Conservation (phyloP, 2,113 vertebrate genomes). For the Athene noctua region DNA sequence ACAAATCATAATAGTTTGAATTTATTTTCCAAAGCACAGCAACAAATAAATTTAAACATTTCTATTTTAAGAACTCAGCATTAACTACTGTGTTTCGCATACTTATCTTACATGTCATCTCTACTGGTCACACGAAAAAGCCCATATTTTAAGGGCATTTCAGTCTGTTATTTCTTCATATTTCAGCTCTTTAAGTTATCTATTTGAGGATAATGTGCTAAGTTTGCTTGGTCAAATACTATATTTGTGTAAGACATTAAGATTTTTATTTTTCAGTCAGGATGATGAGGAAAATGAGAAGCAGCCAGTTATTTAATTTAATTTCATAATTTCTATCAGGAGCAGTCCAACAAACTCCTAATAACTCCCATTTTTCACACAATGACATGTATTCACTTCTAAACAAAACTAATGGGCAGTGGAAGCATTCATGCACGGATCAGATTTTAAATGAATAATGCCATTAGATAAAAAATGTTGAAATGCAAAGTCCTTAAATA, state of each 20-base stretch:
- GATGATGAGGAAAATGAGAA: not conserved
- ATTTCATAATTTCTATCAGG: constrained; percentile 46
- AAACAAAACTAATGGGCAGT: constrained; percentile 67
- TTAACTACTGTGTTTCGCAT: not conserved
- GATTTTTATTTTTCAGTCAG: not conserved
- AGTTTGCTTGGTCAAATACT: not conserved
- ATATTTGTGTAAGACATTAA: not conserved
- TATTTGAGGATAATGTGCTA: not conserved
- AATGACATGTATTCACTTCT: constrained; percentile 39
- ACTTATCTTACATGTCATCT: not conserved
- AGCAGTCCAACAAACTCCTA: constrained; percentile 21
- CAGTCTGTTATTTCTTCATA: not conserved
- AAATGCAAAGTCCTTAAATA: constrained; percentile 40
- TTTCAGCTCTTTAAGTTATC: not conserved
- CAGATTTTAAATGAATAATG: constrained; percentile 49
- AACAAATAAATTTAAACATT: not conserved
- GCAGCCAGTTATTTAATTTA: constrained; percentile 23
- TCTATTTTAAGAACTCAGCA: not conserved
- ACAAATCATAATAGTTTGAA: not conserved
- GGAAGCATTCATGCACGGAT: not conserved
- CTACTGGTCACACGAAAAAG: not conserved
- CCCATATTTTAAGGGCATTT: not conserved
- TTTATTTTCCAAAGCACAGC: not conserved
- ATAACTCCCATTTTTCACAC: constrained; percentile 59
- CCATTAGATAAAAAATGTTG: constrained; percentile 41